phyloP scores from a whole-genome alignment of 2,888 invertebrate species.

The Microctonus hyperodae region DNA sequence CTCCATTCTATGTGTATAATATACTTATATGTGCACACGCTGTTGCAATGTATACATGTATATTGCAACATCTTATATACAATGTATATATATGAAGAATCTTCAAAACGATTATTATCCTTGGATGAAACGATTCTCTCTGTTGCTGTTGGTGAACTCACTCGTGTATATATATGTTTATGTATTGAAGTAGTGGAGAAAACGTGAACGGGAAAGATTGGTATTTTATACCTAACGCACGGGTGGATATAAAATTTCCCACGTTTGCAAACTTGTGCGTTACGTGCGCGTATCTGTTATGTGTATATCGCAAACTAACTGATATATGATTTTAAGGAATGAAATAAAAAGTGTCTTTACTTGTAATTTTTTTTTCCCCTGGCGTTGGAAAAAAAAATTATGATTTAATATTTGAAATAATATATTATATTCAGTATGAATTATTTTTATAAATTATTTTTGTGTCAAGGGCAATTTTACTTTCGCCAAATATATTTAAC shows the following conservation, averaged over 20 bases:
- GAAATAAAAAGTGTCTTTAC: too few species aligned
- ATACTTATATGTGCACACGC: not conserved
- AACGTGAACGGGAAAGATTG: not conserved
- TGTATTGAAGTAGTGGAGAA: not conserved
- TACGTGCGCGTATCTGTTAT: not conserved
- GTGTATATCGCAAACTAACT: too few species aligned
- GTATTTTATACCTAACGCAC: conserved; percentile 16
- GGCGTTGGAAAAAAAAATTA: not conserved
- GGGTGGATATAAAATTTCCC: conserved; percentile 17
- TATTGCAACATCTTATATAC: not conserved
- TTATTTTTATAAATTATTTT: not conserved
- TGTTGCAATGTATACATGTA: conserved; percentile 7
- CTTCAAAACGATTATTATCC: conserved; percentile 24
- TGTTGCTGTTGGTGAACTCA: not conserved
- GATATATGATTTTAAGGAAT: too few species aligned
- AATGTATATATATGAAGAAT: conserved; percentile 4
- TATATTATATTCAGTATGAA: not conserved
- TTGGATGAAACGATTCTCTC: conserved; percentile 20
- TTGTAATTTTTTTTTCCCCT: too few species aligned
- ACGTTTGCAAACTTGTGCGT: conserved; percentile 12
- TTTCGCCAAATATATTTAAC: not conserved
- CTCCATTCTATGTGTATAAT: conserved; percentile 18
- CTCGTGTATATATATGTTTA: not conserved
- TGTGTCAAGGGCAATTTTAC: not conserved
- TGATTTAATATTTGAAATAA: not conserved